These are phyloP conservation scores for Chondrilla cf. caribensis DNA, from an alignment of 37 sponge, comb jelly and placozoan species.

Conservation along the genomic window DNA sequence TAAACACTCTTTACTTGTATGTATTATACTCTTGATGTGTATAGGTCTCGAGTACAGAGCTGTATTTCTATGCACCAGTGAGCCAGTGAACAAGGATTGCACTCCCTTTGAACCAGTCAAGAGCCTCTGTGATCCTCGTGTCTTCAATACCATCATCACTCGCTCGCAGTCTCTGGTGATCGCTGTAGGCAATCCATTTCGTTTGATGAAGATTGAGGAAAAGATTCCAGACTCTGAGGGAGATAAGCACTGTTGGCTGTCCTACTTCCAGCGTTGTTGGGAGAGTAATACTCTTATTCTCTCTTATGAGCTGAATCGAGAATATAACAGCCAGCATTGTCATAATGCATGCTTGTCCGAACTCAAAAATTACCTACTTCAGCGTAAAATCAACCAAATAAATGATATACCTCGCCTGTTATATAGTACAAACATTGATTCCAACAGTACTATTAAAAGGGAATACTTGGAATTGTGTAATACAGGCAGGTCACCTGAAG, in stretches of 20 bases:
- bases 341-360: no score
- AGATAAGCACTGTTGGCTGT: slow-evolving; percentile 2
- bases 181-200: slow-evolving; percentile 57
- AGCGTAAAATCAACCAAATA: no score
- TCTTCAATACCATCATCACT: slow-evolving; percentile 75
- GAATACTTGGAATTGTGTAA: no score
- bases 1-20: no score
- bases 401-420: no score
- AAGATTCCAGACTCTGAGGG: no score
- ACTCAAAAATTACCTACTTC: no score
- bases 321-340: no score
- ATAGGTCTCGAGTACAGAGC: slow-evolving; percentile 60
- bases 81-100: slow-evolving; percentile 24
- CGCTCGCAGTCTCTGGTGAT: slow-evolving; percentile 52
- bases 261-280: slow-evolving; percentile 18
- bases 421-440: no score
- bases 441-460: no score
- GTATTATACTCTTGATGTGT: no score
- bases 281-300: neutral
- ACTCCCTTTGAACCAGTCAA: slow-evolving; percentile 46
- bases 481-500: no score
- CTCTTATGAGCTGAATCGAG: neutral
- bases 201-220: slow-evolving; percentile 47
- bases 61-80: slow-evolving; percentile 59
- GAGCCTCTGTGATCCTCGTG: slow-evolving; percentile 58